Base-by-base conservation (phyloP, 2,888 invertebrate genomes). In the Hypena proboscidalis region DNA sequence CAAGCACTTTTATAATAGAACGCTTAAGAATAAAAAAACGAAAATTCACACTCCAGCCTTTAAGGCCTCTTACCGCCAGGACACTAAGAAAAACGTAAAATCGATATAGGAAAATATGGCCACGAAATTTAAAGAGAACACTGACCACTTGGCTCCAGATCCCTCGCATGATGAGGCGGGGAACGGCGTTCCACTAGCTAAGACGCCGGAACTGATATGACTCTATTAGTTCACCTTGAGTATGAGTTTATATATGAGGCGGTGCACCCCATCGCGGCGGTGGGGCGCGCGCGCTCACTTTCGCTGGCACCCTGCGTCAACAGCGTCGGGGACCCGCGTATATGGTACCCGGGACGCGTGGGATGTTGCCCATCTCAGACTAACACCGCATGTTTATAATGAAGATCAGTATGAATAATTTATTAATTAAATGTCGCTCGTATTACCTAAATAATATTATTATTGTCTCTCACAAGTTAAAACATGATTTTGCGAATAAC, bases 111-210 rank as follows among this genome's bases (percentile, higher is more conserved):
- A n/a, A n/a, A n/a, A n/a, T n/a, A n/a, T n/a, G n/a, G 11, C 33
- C 27, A 48, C 39, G 10, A n/a, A 34, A 38, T 13, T 51, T 52
- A 58, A 46, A 48, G 11, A 53, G 23, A 65, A 58, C 81, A 93
- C 93, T 92, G 86, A 93, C 93, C 93, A 91, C 91, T 86, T 83
- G 83, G 88, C 91, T 92, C 92, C 91, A 85, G 88, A 85, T 91
- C 92, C 92, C 92, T 90, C 87, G 88, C 93, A 93, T 93, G 88
- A 57, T 88, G 85, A 80, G 80, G 83, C 80, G 83, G 84, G 85
- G 83, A 74, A 75, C 75, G 77, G 76, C 76, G 77, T 68, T 80
- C 77, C 82, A 75, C 80, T 60, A 75, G 80, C 78, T 77, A 70
- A 78, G 74, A 69, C 79, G 81, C 74, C 74, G 81, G 80, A 80